phyloP scores from a whole-genome alignment of 2,113 vertebrate species.

The Apus apus region DNA sequence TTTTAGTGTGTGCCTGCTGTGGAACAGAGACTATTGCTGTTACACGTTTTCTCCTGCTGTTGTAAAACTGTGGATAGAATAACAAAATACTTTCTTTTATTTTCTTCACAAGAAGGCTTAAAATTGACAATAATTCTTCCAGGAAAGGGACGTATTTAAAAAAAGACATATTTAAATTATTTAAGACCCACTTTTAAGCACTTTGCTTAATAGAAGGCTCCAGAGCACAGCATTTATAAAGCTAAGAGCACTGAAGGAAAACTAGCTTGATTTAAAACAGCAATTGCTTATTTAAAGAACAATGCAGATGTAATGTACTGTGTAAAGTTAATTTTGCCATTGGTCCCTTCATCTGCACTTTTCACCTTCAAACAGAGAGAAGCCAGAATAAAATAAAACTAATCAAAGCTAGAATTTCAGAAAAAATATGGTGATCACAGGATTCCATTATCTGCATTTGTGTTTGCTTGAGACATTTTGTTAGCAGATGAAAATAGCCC shows the following conservation, averaged over 20 bases:
- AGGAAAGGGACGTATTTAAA: background rate
- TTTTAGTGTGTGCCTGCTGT: background rate
- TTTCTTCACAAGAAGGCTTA: background rate
- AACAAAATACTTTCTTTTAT: background rate
- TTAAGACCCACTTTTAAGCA: slow-evolving; percentile 30
- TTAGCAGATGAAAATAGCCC: background rate
- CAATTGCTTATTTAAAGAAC: background rate
- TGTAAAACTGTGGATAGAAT: background rate
- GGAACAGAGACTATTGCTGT: background rate
- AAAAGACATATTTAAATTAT: slow-evolving; percentile 26
- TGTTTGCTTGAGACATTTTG: background rate
- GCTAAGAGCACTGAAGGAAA: slow-evolving; percentile 15
- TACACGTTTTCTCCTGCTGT: background rate
- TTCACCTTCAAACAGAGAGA: background rate
- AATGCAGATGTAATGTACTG: slow-evolving; percentile 16
- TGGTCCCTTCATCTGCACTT: background rate
- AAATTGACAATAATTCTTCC: background rate
- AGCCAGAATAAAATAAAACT: background rate
- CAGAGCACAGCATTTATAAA: slow-evolving; percentile 12
- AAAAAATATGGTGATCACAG: background rate
- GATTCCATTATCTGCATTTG: background rate
- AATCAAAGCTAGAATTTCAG: slow-evolving; percentile 13
- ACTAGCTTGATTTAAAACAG: slow-evolving; percentile 21
- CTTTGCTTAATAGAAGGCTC: slow-evolving; percentile 14
- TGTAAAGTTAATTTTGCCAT: background rate